These are phyloP conservation scores for Chelonus formosanus DNA, from an alignment of 2,888 invertebrate genomes.

Conservation along the genomic window DNA sequence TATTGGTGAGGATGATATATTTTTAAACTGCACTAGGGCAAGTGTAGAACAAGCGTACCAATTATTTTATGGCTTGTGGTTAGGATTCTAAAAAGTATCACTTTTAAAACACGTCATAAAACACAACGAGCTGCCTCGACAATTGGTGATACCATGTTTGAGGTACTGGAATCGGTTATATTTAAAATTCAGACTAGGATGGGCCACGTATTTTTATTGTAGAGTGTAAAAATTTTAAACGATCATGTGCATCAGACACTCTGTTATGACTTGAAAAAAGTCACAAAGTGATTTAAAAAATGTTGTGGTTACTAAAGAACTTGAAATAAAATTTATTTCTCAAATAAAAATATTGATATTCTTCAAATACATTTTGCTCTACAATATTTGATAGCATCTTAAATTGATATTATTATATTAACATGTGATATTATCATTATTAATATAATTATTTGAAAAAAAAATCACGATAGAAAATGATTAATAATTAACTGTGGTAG, in stretches of 20 bases:
- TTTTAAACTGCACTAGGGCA: constrained; percentile 33
- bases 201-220: constrained; percentile 30
- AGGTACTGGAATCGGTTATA: not conserved
- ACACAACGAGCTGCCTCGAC: constrained; percentile 30
- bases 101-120: constrained; percentile 36
- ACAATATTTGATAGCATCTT: too few relatives aligned
- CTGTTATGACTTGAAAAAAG: not conserved
- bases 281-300: not conserved
- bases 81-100: constrained; percentile 34
- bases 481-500: too few relatives aligned
- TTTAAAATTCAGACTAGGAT: not conserved
- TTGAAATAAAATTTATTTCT: too few relatives aligned
- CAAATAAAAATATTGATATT: too few relatives aligned
- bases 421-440: too few relatives aligned
- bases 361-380: too few relatives aligned
- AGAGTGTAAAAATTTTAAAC: constrained; percentile 45
- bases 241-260: constrained; percentile 30
- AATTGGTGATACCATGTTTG: constrained; percentile 25
- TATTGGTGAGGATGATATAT: not conserved
- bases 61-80: constrained; percentile 37
- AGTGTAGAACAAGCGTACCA: constrained; percentile 20
- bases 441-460: too few relatives aligned
- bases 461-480: too few relatives aligned
- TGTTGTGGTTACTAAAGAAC: too few relatives aligned
- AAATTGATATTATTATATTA: too few relatives aligned